These are phyloP conservation scores for Syngnathus rostellatus DNA, from an alignment of 2,797 vertebrate species.

Conservation along the genomic window DNA sequence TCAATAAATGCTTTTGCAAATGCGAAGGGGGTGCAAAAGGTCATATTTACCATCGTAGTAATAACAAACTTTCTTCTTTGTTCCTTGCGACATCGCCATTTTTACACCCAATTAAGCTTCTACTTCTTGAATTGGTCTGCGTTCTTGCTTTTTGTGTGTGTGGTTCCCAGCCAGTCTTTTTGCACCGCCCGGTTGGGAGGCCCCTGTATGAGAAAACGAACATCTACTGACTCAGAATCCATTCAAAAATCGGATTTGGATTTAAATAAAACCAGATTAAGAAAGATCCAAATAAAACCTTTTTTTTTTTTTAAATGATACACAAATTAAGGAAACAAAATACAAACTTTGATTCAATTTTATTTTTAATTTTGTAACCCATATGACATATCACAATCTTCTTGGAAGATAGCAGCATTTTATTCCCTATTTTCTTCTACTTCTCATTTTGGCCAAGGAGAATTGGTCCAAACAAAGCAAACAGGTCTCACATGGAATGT, in stretches of 20 bases:
- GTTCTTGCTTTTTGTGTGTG: conserved; percentile 5
- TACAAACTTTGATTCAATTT: neutral
- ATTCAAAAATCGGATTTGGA: too few species aligned
- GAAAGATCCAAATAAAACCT: neutral
- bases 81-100: conserved; percentile 94
- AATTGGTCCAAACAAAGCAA: conserved; percentile 69
- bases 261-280: too few species aligned
- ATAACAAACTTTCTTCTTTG: conserved; percentile 97
- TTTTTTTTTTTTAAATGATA: too few species aligned
- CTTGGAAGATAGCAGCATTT: conserved; percentile 74
- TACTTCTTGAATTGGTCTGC: conserved; percentile 14
- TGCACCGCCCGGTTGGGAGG: conserved; percentile 32
- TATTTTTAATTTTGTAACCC: conserved; percentile 53
- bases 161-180: conserved; percentile 5
- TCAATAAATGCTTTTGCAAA: neutral
- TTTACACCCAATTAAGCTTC: conserved; percentile 66
- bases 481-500: conserved; percentile 61
- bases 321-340: neutral
- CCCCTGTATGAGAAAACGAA: conserved; percentile 1
- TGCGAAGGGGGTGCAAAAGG: neutral
- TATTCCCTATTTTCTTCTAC: conserved; percentile 47
- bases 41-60: conserved; percentile 86
- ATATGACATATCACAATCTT: conserved; percentile 73
- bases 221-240: too few species aligned
- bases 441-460: conserved; percentile 48